Evolutionary conservation across 2,113 vertebrate genomes (phyloP).

Genomic region (Chaenogobius annularis): DNA sequence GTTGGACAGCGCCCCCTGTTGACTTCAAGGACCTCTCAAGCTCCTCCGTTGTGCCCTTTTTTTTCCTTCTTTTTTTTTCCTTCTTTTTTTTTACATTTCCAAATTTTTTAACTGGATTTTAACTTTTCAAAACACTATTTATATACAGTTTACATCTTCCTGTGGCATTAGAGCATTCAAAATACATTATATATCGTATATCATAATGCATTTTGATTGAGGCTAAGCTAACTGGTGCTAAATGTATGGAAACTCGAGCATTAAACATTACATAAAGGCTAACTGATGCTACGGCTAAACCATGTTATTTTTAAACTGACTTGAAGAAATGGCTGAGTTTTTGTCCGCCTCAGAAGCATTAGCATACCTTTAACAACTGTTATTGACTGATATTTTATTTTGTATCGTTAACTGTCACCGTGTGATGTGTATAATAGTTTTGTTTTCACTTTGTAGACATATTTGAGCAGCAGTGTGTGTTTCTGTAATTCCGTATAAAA

Average conservation of each 20-base stretch:
- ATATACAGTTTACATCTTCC: background rate
- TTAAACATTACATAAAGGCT: background rate
- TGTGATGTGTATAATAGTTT: slow-evolving; percentile 6
- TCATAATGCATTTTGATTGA: background rate
- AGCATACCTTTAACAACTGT: background rate
- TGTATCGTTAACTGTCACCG: slow-evolving; percentile 11
- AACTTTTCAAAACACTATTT: slow-evolving; percentile 4
- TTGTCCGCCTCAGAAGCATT: background rate
- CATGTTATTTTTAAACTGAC: too few relatives aligned
- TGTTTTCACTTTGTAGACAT: background rate
- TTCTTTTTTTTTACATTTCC: too few relatives aligned
- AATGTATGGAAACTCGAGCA: background rate
- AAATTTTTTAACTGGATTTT: background rate
- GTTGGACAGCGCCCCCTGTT: background rate
- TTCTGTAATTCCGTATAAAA: background rate
- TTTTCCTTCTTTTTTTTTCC: background rate
- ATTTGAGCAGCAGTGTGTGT: background rate
- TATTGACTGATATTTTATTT: slow-evolving; percentile 2
- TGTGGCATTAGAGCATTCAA: background rate
- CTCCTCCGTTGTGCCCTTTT: background rate
- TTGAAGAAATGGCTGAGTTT: background rate
- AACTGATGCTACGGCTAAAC: too few relatives aligned
- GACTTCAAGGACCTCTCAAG: background rate
- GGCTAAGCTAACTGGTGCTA: background rate
- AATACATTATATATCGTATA: background rate